Base-by-base conservation (phyloP, 2,888 invertebrate species). In the Nomada ruficornis region DNA sequence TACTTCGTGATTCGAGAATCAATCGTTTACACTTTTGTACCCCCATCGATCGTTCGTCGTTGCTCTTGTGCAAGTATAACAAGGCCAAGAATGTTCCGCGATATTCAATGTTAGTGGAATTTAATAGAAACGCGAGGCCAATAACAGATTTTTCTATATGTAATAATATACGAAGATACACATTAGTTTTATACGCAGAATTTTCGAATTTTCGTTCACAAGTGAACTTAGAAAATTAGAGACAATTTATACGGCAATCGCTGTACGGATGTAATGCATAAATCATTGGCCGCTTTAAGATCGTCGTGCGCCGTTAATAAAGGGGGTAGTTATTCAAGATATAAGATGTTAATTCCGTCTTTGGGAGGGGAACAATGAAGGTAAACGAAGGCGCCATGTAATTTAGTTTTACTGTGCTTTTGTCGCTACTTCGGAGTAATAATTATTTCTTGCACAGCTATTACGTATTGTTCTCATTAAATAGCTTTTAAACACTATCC, bases 331-430 rank as follows among this genome's bases (percentile, higher is more conserved):
- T 18, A 68, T 77, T 52, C 68, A 55, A 70, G 59, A 54, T 73
- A 57, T 36, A 57, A 26, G n/a, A 42, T 64, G 55, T 20, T 36
- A 57, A 60, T 44, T 54, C 67, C 1, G 68, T 23, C 15, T 55
- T 65, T 55, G 64, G 59, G 44, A 64, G 64, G 77, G 59, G 59
- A 57, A 64, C 44, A 64, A 69, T n/a, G 72, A 73, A 80, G 57
- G 72, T 72, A 77, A 68, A 59, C 54, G 57, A 54, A 73, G 80
- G 77, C 80, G 73, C 77, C 80, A 72, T 81, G 20, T 81, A 81
- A 77, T 77, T 81, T 77, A 77, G 20, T 10, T 73, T 64, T 73
- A 26, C 65, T 59, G n/a, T 44, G 68, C 36, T 9, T 47, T 69
- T 26, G 47, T 64, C 44, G 67, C 67, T 65, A 29, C 59, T 20